Percentiles rank a stretch among this genome's conserved stretches.
phyloP scores from a whole-genome alignment of 92 coral and sea anemone genomes.

The Parazoanthus swiftii region DNA sequence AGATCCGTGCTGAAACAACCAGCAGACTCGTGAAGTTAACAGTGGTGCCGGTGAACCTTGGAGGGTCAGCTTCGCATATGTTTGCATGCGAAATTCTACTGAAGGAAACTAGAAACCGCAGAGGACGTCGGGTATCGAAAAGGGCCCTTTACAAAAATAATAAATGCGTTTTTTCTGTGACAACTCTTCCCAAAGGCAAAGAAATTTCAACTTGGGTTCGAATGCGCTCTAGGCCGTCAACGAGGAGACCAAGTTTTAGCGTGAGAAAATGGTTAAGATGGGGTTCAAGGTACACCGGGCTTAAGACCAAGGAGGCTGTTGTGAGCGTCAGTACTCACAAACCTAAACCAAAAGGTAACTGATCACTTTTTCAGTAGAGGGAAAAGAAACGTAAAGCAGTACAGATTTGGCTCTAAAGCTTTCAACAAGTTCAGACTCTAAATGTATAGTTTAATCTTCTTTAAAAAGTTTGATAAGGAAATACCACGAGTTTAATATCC shows the following conservation, averaged over 20 bases:
- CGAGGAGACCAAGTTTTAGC: neutral
- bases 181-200: neutral
- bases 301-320: slow-evolving; percentile 2
- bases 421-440: too few relatives aligned
- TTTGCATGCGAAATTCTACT: neutral
- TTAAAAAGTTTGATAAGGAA: too few relatives aligned
- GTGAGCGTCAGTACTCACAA: neutral
- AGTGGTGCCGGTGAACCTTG: neutral
- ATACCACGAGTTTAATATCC: too few relatives aligned
- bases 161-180: neutral
- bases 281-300: slow-evolving; percentile 3
- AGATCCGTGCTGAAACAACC: slow-evolving; percentile 7
- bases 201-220: slow-evolving; percentile 19
- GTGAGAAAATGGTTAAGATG: slow-evolving; percentile 11
- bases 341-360: neutral
- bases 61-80: neutral
- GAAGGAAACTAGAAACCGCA: neutral
- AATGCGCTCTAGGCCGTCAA: neutral
- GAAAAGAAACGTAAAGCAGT: too few relatives aligned
- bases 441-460: too few relatives aligned
- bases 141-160: neutral
- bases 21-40: neutral
- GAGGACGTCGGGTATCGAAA: neutral
- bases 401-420: too few relatives aligned
- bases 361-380: too few relatives aligned